Evolutionary conservation across 2,888 invertebrate species (phyloP).

Genomic region (Anthophora plumipes): DNA sequence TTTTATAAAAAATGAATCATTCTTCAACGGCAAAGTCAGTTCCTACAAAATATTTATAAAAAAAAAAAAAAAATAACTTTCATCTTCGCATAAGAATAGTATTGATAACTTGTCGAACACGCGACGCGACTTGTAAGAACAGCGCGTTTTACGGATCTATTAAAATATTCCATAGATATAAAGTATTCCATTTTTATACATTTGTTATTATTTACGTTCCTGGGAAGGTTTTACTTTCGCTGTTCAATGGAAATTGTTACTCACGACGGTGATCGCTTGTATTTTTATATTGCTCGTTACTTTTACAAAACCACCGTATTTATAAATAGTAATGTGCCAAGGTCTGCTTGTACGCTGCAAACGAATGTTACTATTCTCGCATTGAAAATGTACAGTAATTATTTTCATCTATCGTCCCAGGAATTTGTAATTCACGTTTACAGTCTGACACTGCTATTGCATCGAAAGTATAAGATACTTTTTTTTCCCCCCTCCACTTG

Average conservation of each 20-base stretch:
- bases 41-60: conserved; percentile 76
- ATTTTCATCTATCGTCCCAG: conserved; percentile 52
- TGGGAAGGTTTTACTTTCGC: conserved; percentile 42
- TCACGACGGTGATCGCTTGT: not conserved
- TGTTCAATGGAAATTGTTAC: conserved; percentile 8
- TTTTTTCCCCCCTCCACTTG: no score
- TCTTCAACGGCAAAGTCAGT: conserved; percentile 74
- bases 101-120: conserved; percentile 48
- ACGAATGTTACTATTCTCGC: conserved; percentile 33
- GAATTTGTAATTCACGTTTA: conserved; percentile 52
- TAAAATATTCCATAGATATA: conserved; percentile 62
- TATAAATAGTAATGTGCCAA: conserved; percentile 67
- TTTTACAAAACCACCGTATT: conserved; percentile 26
- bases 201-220: conserved; percentile 50
- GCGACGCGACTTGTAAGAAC: conserved; percentile 25
- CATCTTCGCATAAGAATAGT: conserved; percentile 64
- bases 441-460: conserved; percentile 51
- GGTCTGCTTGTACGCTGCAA: conserved; percentile 53
- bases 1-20: conserved; percentile 75
- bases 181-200: conserved; percentile 54
- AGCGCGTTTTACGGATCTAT: conserved; percentile 54
- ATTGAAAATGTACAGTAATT: conserved; percentile 28
- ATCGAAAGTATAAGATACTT: conserved; percentile 51
- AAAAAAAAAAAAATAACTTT: no score
- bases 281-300: conserved; percentile 18